Percentiles rank a stretch among this genome's conserved stretches.
Conservation (phyloP, 2,888 invertebrate genomes). For the Tachina lurida region DNA sequence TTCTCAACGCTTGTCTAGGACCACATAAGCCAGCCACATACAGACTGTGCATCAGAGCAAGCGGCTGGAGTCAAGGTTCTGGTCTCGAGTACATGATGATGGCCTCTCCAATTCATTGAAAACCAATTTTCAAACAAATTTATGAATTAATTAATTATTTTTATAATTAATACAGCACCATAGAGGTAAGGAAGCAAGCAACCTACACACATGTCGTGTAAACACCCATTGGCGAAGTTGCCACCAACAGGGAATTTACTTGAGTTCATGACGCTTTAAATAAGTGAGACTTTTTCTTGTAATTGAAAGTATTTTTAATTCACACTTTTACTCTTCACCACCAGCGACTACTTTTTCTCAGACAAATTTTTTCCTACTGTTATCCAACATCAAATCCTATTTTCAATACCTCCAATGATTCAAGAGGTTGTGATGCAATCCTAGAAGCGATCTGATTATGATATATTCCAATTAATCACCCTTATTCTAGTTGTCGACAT, state of each 20-base stretch:
- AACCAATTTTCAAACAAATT: conserved; percentile 57
- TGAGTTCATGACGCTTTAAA: too few relatives aligned
- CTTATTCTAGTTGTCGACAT: too few relatives aligned
- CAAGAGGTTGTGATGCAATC: too few relatives aligned
- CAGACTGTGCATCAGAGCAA: neutral
- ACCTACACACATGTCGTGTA: neutral
- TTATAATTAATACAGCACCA: conserved; percentile 4
- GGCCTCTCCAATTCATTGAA: conserved; percentile 51
- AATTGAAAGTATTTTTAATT: too few relatives aligned
- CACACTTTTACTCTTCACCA: too few relatives aligned
- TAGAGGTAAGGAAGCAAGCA: neutral
- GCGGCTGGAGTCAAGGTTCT: neutral
- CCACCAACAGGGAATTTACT: neutral
- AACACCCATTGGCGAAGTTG: neutral
- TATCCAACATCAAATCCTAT: too few relatives aligned
- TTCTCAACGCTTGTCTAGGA: conserved; percentile 14
- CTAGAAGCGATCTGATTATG: too few relatives aligned
- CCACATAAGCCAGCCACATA: neutral
- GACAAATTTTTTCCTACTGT: too few relatives aligned
- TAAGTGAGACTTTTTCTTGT: too few relatives aligned
- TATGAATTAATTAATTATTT: conserved; percentile 59
- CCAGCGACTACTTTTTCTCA: too few relatives aligned
- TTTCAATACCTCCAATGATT: too few relatives aligned
- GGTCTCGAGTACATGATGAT: neutral
- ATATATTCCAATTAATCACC: too few relatives aligned